These are phyloP conservation scores for Schmidtea mediterranea DNA, from an alignment of 1,140 invertebrate genomes.

Conservation along the genomic window DNA sequence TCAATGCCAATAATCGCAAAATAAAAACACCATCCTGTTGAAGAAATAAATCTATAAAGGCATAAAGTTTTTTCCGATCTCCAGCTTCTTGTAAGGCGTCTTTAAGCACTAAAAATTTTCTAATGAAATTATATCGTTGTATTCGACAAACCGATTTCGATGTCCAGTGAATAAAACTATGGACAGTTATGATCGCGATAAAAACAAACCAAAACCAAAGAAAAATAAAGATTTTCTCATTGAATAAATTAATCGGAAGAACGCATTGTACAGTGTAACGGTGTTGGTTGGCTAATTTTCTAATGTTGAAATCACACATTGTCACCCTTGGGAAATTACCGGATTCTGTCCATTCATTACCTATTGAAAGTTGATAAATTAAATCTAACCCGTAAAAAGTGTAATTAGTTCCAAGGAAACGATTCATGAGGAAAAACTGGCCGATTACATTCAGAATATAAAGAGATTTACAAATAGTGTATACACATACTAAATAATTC, in stretches of 20 bases:
- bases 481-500: conserved; percentile 17
- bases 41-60: conserved; percentile 9
- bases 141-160: not conserved
- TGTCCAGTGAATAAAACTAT: conserved; percentile 2
- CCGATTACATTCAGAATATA: conserved; percentile 13
- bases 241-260: conserved; percentile 13
- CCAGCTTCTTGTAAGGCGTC: conserved; percentile 12
- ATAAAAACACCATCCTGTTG: conserved; percentile 10
- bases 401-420: conserved; percentile 15
- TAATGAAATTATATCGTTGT: conserved; percentile 21
- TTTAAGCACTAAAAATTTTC: conserved; percentile 26
- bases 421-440: conserved; percentile 16
- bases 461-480: conserved; percentile 14
- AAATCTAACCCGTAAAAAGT: conserved; percentile 11
- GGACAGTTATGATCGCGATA: not conserved
- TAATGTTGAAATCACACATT: conserved; percentile 12
- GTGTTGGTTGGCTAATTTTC: conserved; percentile 12
- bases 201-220: conserved; percentile 12
- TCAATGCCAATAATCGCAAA: conserved; percentile 9
- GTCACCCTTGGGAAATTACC: conserved; percentile 12
- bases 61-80: conserved; percentile 7
- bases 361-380: conserved; percentile 9
- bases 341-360: conserved; percentile 9
- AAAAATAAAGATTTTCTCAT: conserved; percentile 13
- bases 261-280: conserved; percentile 14